A percentile compares a stretch with the other conserved stretches of the same genome.
These are phyloP conservation scores for Craniophora ligustri DNA, from an alignment of 2,888 invertebrate species.

Conservation along the genomic window DNA sequence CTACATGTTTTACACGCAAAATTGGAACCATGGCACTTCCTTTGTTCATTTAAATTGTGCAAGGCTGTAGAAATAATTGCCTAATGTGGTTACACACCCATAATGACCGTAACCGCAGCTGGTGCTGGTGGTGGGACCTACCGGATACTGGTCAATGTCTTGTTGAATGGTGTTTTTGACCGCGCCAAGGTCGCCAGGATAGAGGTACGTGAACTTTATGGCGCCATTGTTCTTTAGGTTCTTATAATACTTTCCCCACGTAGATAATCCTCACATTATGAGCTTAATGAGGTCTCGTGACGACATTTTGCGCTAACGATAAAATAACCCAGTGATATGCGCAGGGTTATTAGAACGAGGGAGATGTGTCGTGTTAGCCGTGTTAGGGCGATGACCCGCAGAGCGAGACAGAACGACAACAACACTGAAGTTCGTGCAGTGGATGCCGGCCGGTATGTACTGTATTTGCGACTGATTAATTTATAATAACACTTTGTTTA, in stretches of 20 bases:
- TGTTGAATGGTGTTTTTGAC: slow-evolving; percentile 76
- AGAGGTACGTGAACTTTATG: slow-evolving; percentile 75
- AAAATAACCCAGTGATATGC: slow-evolving; percentile 72
- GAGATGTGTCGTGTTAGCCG: slow-evolving; percentile 75
- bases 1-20: slow-evolving; percentile 78
- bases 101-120: slow-evolving; percentile 73
- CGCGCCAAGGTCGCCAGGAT: slow-evolving; percentile 83
- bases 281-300: slow-evolving; percentile 27
- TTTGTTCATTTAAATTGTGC: slow-evolving; percentile 81
- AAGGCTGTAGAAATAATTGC: slow-evolving; percentile 79
- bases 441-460: slow-evolving; percentile 33
- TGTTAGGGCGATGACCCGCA: slow-evolving; percentile 84
- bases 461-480: slow-evolving; percentile 48
- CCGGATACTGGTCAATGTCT: slow-evolving; percentile 80
- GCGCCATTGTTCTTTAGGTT: slow-evolving; percentile 55
- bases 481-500: too few species aligned
- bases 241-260: slow-evolving; percentile 31
- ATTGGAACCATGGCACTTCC: slow-evolving; percentile 74
- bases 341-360: slow-evolving; percentile 84
- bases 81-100: slow-evolving; percentile 75
- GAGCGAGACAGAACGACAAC: slow-evolving; percentile 86
- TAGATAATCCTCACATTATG: slow-evolving; percentile 9
- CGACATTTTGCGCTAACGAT: slow-evolving; percentile 60
- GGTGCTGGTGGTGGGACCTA: slow-evolving; percentile 62
- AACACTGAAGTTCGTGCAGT: slow-evolving; percentile 85